Evolutionary conservation across 1,140 invertebrate genomes (phyloP), one percentile per base, ranked within the genome.

Genomic region (Scaptomyza pallida): DNA sequence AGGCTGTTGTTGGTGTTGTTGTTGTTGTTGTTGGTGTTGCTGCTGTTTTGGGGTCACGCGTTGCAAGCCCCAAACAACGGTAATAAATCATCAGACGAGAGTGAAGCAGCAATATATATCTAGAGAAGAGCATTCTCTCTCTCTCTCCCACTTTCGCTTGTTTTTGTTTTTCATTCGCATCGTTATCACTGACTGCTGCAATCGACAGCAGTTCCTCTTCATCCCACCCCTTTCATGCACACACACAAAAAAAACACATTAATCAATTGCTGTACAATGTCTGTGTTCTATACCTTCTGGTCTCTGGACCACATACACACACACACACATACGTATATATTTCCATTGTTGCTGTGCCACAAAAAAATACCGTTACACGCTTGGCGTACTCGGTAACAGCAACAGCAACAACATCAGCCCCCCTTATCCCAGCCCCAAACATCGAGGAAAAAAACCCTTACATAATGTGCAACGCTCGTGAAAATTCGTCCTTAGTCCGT

Each of bases 131-230:
- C 48, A 13, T 21, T 51, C 35, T 59, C 35, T 41, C 19, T 9
- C 21, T 26, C 2, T 33, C 2, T 37, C 33, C 0, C 23, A 17
- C 33, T 15, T 43, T 40, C 16, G 19, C 48, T 10, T 54, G 48
- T 55, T 67, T 16, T 70, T 79, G 56, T 83, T 85, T 75, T 73
- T 85, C 60, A 61, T 86, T 73, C 76, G 73, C 81, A 78, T 86
- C 81, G 82, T 85, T 85, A 85, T 85, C 81, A 86, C 81, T 80
- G 81, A 61, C 63, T 74, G 69, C 81, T 85, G 81, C 81, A 86
- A 85, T 85, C 81, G 81, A 85, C 81, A 85, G 81, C 59, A 62
- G 50, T 47, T 17, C 13, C 45, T 16, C 4, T 33, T 5, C 35
- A 13, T 12, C 47, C 2, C 8, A 55, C 19, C 8, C 62, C 4